Base-by-base conservation (phyloP, 2,797 vertebrate genomes). In the Cuniculus paca region DNA sequence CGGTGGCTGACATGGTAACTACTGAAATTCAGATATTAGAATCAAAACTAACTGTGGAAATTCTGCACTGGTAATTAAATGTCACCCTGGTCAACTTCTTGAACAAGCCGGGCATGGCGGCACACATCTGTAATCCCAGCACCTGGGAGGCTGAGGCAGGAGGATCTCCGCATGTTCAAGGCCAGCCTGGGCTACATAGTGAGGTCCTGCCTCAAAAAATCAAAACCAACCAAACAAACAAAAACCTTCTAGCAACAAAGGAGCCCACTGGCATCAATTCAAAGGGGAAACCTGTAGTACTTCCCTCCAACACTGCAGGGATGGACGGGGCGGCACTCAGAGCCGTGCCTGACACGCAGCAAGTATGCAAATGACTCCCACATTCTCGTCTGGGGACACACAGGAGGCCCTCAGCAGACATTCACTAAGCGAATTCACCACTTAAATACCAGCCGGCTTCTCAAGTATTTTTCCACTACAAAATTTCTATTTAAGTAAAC, bases 21-120 rank as follows among this genome's bases (percentile, higher is more conserved):
- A 83, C 24, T 89, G 22, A 82, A 77, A 80, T 60, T 20, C 52
- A 83, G 56, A 96, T 77, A 89, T 61, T 8, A 90, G 14, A 84
- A 84, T 12, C 92, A 31, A 54, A 96, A 96, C 72, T 54, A 87
- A 83, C 34, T 79, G 80, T 72, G 6, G 82, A 91, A 79, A 50
- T 81, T 95, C 58, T 86, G 39, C 24, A 22, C 31, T 77, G 24
- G 7, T 65, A 77, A 39, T 63, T 92, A 82, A 79, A 84, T 79
- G 82, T 39, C 63, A 95, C 24, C 20, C 17, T 61, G 6, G 24
- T 83, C 56, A 78, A 31, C 17, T 42, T 88, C 11, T 83, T 42
- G 42, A 68, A 68, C 17, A 20, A 68, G 65, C n/a, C 26, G 17
- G 19, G n/a, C 10, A n/a, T 19, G 17, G 19, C 19, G 26, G 26